These are phyloP conservation scores for Entosphenus tridentatus DNA, from an alignment of 2,113 vertebrate species.

Conservation along the genomic window DNA sequence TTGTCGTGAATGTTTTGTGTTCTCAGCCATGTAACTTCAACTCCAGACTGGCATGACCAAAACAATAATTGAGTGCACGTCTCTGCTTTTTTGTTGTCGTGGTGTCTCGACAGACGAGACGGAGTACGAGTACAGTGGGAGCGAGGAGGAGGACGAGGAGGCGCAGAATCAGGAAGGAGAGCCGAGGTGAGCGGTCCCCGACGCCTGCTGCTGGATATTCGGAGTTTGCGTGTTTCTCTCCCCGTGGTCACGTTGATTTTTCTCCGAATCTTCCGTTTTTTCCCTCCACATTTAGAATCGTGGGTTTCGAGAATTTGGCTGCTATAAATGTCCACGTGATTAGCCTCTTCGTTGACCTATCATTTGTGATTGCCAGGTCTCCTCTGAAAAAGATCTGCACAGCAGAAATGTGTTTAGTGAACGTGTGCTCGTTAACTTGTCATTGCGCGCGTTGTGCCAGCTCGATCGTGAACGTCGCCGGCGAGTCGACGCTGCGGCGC, in stretches of 20 bases:
- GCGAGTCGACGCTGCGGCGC: conserved; percentile 73
- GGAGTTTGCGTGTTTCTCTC: neutral
- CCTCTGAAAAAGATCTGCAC: no score
- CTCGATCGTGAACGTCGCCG: conserved; percentile 88
- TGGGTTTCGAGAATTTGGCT: neutral
- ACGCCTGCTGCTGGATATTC: no score
- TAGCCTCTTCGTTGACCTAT: conserved; percentile 88
- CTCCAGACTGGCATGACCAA: conserved; percentile 15
- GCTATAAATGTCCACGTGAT: conserved; percentile 1
- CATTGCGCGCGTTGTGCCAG: conserved; percentile 17
- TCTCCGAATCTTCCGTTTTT: neutral
- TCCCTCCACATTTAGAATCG: neutral
- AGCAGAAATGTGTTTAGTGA: no score
- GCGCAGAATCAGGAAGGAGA: conserved; percentile 57
- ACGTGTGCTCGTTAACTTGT: no score
- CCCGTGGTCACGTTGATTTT: neutral
- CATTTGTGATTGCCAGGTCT: conserved; percentile 12
- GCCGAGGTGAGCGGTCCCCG: conserved; percentile 37
- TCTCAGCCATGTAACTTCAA: conserved; percentile 13
- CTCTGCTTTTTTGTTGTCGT: neutral
- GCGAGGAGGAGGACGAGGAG: conserved; percentile 91
- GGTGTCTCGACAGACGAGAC: conserved; percentile 52
- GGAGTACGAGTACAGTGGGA: conserved; percentile 90
- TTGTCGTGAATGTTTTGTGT: conserved; percentile 15
- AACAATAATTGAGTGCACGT: conserved; percentile 13